Conservation (phyloP, 1,140 invertebrate genomes). For the Drosophila repletoides region DNA sequence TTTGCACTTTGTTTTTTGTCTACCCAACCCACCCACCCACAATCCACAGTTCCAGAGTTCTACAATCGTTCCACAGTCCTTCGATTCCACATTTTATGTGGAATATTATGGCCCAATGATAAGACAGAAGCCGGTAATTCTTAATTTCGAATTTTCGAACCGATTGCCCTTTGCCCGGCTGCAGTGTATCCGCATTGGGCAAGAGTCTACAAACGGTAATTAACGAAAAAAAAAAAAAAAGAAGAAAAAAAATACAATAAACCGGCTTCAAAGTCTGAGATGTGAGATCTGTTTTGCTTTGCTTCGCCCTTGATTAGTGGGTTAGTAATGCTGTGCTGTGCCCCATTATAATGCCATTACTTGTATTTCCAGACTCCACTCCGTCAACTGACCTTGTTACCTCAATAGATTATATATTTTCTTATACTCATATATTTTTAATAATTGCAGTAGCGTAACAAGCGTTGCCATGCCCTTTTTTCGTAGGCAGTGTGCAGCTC, state of each 20-base stretch:
- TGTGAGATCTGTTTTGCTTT: no score
- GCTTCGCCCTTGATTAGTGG: not conserved
- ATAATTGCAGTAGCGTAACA: no score
- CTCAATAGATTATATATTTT: no score
- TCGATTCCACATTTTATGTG: no score
- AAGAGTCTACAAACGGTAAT: no score
- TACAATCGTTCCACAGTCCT: no score
- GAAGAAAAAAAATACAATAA: constrained; percentile 1
- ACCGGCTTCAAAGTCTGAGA: not conserved
- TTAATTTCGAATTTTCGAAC: not conserved
- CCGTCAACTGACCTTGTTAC: not conserved
- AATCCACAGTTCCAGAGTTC: constrained; percentile 13
- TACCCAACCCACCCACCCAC: not conserved
- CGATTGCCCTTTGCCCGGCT: constrained; percentile 14
- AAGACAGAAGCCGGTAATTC: not conserved
- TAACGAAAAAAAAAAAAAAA: not conserved
- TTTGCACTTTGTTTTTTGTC: constrained; percentile 58
- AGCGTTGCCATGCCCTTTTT: not conserved
- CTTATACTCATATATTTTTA: no score
- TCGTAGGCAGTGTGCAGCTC: no score
- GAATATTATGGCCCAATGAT: not conserved
- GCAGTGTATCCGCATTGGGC: constrained; percentile 1
- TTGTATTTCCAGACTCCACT: no score
- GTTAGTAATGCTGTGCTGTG: not conserved
- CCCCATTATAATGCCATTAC: not conserved